These are phyloP conservation scores for Zeugodacus cucurbitae DNA, from an alignment of 1,140 invertebrate genomes.

Conservation along the genomic window DNA sequence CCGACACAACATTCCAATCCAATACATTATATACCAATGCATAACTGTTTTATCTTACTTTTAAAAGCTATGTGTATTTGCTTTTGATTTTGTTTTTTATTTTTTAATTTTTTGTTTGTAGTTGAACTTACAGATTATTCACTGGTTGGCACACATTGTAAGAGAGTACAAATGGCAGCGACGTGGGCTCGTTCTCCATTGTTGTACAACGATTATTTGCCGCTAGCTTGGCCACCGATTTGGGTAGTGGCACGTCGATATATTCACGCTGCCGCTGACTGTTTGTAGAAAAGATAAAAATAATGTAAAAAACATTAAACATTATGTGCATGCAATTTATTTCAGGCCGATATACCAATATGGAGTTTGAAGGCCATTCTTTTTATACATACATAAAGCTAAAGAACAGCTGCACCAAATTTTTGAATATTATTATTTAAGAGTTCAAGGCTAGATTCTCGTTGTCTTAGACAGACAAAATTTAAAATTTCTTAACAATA, in stretches of 20 bases:
- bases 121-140: conserved; percentile 59
- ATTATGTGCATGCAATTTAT: too few species aligned
- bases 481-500: too few species aligned
- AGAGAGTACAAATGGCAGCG: conserved; percentile 59
- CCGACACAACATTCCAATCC: background rate
- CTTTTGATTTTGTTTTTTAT: background rate
- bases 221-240: conserved; percentile 58
- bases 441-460: too few species aligned
- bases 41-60: background rate
- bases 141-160: conserved; percentile 62
- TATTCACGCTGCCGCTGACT: conserved; percentile 58
- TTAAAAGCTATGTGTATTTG: background rate
- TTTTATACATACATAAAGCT: too few species aligned
- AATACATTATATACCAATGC: background rate
- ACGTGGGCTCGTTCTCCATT: conserved; percentile 41
- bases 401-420: too few species aligned
- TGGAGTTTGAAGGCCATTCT: too few species aligned
- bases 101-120: conserved; percentile 6
- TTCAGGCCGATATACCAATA: too few species aligned
- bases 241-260: conserved; percentile 65
- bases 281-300: background rate
- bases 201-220: conserved; percentile 40
- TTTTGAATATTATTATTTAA: too few species aligned
- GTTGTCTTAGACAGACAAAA: too few species aligned
- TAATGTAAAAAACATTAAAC: background rate